phyloP scores from a whole-genome alignment of 1,140 invertebrate genomes.

The Laodelphax striatellus region DNA sequence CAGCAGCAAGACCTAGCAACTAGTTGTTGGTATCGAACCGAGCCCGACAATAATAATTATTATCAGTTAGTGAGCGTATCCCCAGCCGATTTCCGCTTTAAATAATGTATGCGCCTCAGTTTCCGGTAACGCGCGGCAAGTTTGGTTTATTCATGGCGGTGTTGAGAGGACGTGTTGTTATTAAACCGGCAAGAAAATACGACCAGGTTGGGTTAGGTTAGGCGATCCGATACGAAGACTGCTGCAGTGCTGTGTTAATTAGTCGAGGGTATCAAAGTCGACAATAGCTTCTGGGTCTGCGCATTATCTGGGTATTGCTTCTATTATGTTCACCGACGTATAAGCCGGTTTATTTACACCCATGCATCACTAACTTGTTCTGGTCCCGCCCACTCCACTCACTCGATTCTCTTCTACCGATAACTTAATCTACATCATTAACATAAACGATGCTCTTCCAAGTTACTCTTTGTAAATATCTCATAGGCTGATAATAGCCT shows the following conservation, averaged over 20 bases:
- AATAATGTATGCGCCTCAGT: too few relatives aligned
- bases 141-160: too few relatives aligned
- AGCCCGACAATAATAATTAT: too few relatives aligned
- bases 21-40: too few relatives aligned
- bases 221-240: not conserved
- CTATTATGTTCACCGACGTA: conserved; percentile 1
- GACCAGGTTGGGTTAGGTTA: not conserved
- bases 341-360: conserved; percentile 2
- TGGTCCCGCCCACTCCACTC: not conserved
- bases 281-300: conserved; percentile 1
- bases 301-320: conserved; percentile 1
- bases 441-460: not conserved
- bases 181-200: not conserved
- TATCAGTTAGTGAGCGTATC: too few relatives aligned
- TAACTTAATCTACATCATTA: not conserved
- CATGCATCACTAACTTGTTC: not conserved
- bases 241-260: conserved; percentile 4
- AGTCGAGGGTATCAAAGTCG: not conserved
- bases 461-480: too few relatives aligned
- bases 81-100: too few relatives aligned
- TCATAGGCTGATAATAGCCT: too few relatives aligned
- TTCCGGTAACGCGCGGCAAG: too few relatives aligned
- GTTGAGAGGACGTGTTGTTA: not conserved
- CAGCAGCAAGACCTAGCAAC: too few relatives aligned
- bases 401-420: not conserved